Conservation (phyloP, 2,797 vertebrate genomes). For the Bradypus variegatus region DNA sequence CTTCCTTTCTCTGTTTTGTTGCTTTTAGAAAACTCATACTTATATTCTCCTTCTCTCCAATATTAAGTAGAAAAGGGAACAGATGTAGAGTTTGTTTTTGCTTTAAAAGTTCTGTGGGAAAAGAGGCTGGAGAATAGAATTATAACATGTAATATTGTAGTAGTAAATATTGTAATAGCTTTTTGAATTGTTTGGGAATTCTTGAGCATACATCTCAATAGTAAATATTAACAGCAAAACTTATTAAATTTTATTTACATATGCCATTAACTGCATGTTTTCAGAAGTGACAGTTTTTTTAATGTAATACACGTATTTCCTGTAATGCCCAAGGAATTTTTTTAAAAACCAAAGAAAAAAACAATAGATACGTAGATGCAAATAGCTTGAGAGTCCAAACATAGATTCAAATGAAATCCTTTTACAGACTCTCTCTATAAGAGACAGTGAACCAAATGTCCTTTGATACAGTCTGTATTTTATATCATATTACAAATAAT, state of each 20-base stretch:
- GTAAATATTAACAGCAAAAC: neutral
- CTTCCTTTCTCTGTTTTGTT: constrained; percentile 18
- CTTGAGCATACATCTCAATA: neutral
- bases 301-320: neutral
- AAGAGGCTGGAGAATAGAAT: neutral
- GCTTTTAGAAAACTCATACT: neutral
- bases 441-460: neutral
- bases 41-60: neutral
- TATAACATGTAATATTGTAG: neutral
- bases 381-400: neutral
- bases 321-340: neutral
- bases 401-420: neutral
- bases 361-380: neutral
- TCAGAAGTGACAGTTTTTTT: neutral
- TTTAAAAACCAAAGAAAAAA: constrained; percentile 15
- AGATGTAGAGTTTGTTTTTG: neutral
- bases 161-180: neutral
- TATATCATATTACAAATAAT: neutral
- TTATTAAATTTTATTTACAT: neutral
- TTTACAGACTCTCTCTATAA: neutral
- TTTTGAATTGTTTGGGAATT: neutral
- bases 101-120: neutral
- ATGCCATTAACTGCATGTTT: neutral
- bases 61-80: neutral
- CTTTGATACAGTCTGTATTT: neutral